Evolutionary conservation across 2,888 invertebrate species (phyloP).

Genomic region (Pseudoips prasinana): DNA sequence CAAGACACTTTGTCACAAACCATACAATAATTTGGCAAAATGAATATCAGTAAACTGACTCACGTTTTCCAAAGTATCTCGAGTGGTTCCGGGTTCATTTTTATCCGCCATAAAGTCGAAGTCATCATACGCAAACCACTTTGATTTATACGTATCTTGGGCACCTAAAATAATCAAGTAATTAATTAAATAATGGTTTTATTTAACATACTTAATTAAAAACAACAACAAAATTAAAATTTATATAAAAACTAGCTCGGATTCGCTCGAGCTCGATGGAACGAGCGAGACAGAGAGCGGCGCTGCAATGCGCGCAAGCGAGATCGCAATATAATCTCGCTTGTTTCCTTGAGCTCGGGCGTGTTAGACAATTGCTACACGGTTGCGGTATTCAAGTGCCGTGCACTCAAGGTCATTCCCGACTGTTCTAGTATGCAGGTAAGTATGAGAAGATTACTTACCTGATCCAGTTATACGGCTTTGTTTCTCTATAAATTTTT

Average conservation of each 20-base stretch:
- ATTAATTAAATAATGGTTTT: conserved; percentile 2
- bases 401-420: conserved; percentile 7
- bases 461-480: conserved; percentile 26
- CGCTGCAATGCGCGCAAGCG: no score
- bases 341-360: no score
- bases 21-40: conserved; percentile 30
- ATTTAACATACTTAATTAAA: neutral
- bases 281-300: no score
- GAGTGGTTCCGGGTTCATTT: conserved; percentile 25
- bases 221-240: conserved; percentile 3
- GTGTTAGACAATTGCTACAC: no score
- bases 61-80: conserved; percentile 24
- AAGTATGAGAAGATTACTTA: conserved; percentile 9
- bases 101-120: conserved; percentile 31
- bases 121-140: conserved; percentile 22
- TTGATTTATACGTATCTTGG: conserved; percentile 17
- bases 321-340: no score
- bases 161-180: conserved; percentile 17
- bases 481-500: conserved; percentile 4
- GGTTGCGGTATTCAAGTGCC: conserved; percentile 7
- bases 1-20: conserved; percentile 29
- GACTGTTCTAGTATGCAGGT: conserved; percentile 7
- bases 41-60: conserved; percentile 23
- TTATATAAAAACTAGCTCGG: conserved; percentile 5
- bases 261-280: no score